These are phyloP conservation scores for Physocephala rufipes DNA, from an alignment of 2,888 invertebrate genomes.

Conservation along the genomic window DNA sequence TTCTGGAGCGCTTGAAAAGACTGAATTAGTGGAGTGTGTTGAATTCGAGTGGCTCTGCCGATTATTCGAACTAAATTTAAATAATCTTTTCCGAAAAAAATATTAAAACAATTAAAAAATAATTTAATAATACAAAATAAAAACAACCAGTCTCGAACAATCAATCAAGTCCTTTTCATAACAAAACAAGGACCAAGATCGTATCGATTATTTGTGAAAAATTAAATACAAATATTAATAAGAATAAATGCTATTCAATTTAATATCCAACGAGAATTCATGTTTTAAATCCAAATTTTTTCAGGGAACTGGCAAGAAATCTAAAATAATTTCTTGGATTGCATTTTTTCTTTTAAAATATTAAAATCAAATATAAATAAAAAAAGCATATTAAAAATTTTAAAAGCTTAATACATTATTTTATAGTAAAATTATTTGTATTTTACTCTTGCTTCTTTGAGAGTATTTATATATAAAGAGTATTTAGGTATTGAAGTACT, in stretches of 20 bases:
- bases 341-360: background rate
- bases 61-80: slow-evolving; percentile 52
- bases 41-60: slow-evolving; percentile 57
- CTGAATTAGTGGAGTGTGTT: slow-evolving; percentile 48
- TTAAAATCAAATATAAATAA: background rate
- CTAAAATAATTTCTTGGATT: too few species aligned
- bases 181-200: too few species aligned
- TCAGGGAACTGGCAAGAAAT: too few species aligned
- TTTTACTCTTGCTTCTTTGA: too few species aligned
- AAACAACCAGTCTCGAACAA: background rate
- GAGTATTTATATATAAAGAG: too few species aligned
- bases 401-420: background rate
- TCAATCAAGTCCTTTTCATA: too few species aligned
- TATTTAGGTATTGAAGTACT: too few species aligned
- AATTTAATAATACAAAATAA: background rate
- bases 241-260: too few species aligned
- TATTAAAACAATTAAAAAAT: slow-evolving; percentile 10
- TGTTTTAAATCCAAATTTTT: too few species aligned
- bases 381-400: background rate
- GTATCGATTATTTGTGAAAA: too few species aligned
- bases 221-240: too few species aligned
- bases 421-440: background rate
- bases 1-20: slow-evolving; percentile 45
- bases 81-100: slow-evolving; percentile 52
- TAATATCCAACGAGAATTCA: too few species aligned